A percentile compares a stretch with the other conserved stretches of the same genome.
These are phyloP conservation scores for Poecilia latipinna DNA, from an alignment of 2,113 vertebrate species.

Conservation along the genomic window DNA sequence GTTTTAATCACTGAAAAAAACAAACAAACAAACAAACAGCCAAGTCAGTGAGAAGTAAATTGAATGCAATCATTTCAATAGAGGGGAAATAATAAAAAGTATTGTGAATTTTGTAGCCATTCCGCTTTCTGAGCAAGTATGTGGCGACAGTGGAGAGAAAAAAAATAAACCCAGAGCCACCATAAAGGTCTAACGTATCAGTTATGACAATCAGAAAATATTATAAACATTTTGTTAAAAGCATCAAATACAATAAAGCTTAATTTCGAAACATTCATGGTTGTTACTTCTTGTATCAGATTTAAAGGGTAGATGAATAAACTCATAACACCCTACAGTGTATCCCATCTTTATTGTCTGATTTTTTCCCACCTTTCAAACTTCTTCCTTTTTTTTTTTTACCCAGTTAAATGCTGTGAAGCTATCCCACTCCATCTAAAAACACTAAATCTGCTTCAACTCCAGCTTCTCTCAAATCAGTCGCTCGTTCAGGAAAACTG, in stretches of 20 bases:
- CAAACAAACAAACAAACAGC: no score
- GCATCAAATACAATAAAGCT: no score
- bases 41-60: neutral
- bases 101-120: neutral
- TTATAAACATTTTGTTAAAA: no score
- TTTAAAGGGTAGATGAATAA: no score
- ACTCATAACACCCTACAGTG: neutral
- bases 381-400: neutral
- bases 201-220: no score
- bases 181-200: no score
- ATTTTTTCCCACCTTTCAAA: neutral
- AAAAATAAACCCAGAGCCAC: neutral
- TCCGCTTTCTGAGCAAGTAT: neutral
- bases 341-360: neutral
- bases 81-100: neutral
- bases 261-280: no score
- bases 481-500: conserved; percentile 32
- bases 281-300: no score
- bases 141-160: neutral
- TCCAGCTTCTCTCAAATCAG: conserved; percentile 23
- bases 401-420: neutral
- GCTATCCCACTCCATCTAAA: conserved; percentile 1
- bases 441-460: conserved; percentile 17
- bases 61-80: neutral
- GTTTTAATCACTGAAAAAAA: neutral